Evolutionary conservation across 1,140 invertebrate genomes (phyloP).

Genomic region (Aphidius ervi): DNA sequence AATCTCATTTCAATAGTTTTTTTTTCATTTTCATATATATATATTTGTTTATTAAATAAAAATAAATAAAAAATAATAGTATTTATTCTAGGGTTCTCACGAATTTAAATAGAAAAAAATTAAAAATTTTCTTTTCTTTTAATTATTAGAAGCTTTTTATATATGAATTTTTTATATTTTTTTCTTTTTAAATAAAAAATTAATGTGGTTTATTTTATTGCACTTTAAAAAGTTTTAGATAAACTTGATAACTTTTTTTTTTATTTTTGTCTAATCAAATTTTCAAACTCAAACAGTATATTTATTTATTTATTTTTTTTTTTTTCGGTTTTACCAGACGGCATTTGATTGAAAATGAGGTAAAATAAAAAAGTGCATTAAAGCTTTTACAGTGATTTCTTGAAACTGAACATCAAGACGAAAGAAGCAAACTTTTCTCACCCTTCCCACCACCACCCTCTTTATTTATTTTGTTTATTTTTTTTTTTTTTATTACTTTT

Average conservation of each 20-base stretch:
- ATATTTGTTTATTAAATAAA: background rate
- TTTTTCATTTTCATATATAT: too few species aligned
- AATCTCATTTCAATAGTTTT: too few species aligned
- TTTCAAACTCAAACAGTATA: background rate
- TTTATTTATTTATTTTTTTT: conserved; percentile 6
- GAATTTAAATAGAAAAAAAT: too few species aligned
- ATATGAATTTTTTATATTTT: background rate
- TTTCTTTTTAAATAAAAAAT: background rate
- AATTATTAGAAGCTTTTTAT: too few species aligned
- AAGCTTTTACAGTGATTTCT: conserved; percentile 11
- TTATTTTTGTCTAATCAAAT: background rate
- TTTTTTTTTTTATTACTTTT: too few species aligned
- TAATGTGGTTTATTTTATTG: background rate
- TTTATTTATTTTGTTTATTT: too few species aligned
- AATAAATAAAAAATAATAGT: too few species aligned
- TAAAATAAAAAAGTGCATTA: conserved; percentile 11
- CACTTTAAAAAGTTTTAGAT: too few species aligned
- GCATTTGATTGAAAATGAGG: conserved; percentile 13
- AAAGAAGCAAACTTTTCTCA: too few species aligned
- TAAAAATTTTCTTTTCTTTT: too few species aligned
- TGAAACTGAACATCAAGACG: conserved; percentile 5
- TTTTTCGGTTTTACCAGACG: conserved; percentile 10
- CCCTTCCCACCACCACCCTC: too few species aligned
- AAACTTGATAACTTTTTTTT: conserved; percentile 9
- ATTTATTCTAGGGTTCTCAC: too few species aligned